These are phyloP conservation scores for Asarcornis scutulata DNA, from an alignment of 2,113 vertebrate species.

Conservation along the genomic window DNA sequence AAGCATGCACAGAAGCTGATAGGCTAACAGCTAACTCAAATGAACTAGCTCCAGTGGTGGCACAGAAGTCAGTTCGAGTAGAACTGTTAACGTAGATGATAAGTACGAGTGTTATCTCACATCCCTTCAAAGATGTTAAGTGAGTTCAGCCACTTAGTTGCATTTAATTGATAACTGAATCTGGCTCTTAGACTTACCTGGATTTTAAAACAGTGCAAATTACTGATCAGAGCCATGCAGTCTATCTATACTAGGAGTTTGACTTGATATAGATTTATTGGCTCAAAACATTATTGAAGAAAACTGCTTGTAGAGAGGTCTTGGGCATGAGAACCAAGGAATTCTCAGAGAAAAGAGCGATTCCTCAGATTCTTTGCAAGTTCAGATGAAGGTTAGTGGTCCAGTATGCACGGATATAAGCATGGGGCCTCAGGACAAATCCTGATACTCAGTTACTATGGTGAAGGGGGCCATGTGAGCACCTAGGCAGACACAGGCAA, in stretches of 20 bases:
- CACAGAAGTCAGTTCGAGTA: background rate
- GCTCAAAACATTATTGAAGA: background rate
- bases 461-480: background rate
- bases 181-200: background rate
- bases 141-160: background rate
- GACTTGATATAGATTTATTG: background rate
- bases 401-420: background rate
- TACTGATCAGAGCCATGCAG: background rate
- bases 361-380: background rate
- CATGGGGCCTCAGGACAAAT: background rate
- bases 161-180: background rate
- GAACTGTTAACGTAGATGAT: background rate
- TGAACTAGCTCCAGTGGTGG: background rate
- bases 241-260: background rate
- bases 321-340: background rate
- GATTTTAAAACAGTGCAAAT: background rate
- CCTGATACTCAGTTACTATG: background rate
- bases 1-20: background rate
- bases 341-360: background rate
- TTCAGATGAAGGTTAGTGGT: conserved; percentile 6
- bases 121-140: background rate
- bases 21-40: background rate
- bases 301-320: background rate
- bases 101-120: background rate
- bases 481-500: background rate